phyloP scores from a whole-genome alignment of 35 echinoderm and acorn worm genomes.

The Antedon bifida region DNA sequence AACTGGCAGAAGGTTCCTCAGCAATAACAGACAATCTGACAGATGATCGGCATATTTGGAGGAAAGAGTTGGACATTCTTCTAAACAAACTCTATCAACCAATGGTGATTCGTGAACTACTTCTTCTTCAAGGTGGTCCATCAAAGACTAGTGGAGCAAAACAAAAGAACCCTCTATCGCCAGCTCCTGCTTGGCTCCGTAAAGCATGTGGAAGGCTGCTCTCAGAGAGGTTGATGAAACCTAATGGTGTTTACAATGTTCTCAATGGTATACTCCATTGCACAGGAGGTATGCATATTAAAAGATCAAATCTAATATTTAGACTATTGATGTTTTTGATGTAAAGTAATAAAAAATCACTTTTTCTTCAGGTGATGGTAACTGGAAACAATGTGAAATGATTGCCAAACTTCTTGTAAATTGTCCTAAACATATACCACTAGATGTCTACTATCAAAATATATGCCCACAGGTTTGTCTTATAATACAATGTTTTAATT shows the following conservation, averaged over 20 bases:
- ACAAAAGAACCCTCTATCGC: constrained; percentile 34
- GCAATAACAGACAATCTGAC: too few species aligned
- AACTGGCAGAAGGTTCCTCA: background rate
- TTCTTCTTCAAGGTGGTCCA: constrained; percentile 72
- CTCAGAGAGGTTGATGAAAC: constrained; percentile 46
- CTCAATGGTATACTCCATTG: constrained; percentile 48
- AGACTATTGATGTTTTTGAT: too few species aligned
- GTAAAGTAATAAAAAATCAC: background rate
- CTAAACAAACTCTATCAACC: constrained; percentile 53
- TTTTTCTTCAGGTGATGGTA: background rate
- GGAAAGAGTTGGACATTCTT: constrained; percentile 28
- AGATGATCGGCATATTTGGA: constrained; percentile 20
- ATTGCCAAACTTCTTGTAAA: constrained; percentile 40
- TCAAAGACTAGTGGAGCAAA: constrained; percentile 3
- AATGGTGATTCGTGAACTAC: constrained; percentile 55
- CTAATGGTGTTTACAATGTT: constrained; percentile 48
- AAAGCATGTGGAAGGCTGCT: constrained; percentile 51
- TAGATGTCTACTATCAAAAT: constrained; percentile 44
- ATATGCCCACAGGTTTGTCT: constrained; percentile 59
- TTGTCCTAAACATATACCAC: background rate
- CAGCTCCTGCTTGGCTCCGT: constrained; percentile 52
- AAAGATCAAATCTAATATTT: too few species aligned
- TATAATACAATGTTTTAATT: too few species aligned
- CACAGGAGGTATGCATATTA: constrained; percentile 54
- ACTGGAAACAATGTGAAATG: constrained; percentile 77